Conservation (phyloP, 2,797 vertebrate genomes). For the Adelosebastes latens region DNA sequence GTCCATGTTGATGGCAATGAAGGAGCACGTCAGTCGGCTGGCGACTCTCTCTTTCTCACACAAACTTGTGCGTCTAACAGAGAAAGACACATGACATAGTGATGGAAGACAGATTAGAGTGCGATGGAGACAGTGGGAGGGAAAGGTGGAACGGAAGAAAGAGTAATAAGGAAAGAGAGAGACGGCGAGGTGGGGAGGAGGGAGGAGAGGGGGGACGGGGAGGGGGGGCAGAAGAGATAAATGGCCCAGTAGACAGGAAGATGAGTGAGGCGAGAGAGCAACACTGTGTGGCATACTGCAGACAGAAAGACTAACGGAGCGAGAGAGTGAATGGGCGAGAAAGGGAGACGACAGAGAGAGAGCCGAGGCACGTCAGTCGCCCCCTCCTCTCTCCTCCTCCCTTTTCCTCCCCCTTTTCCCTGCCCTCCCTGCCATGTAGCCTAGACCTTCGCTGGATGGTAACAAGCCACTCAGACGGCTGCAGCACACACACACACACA, state of each 20-base stretch:
- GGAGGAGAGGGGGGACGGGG: background rate
- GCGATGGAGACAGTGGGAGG: slow-evolving; percentile 62
- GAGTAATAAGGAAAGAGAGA: slow-evolving; percentile 55
- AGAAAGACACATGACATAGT: slow-evolving; percentile 53
- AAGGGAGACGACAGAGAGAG: slow-evolving; percentile 54
- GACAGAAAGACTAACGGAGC: slow-evolving; percentile 78
- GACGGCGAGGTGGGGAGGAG: slow-evolving; percentile 9
- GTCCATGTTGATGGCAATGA: background rate
- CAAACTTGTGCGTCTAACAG: slow-evolving; percentile 12
- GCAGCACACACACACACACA: slow-evolving; percentile 28
- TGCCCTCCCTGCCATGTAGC: slow-evolving; percentile 72
- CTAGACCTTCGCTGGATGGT: slow-evolving; percentile 73
- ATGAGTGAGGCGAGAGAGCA: slow-evolving; percentile 76
- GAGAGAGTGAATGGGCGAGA: slow-evolving; percentile 64
- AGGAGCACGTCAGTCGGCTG: background rate
- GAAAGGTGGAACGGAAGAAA: slow-evolving; percentile 58
- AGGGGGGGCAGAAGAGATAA: slow-evolving; percentile 55
- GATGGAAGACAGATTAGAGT: slow-evolving; percentile 48
- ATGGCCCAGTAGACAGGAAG: slow-evolving; percentile 69
- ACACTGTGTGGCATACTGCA: slow-evolving; percentile 80
- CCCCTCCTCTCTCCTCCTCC: slow-evolving; percentile 49
- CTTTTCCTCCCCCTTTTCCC: slow-evolving; percentile 34
- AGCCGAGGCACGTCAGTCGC: slow-evolving; percentile 65
- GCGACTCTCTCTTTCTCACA: background rate
- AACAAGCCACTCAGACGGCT: slow-evolving; percentile 75